A percentile compares a stretch with the other conserved stretches of the same genome.
phyloP scores from a whole-genome alignment of 2,888 invertebrate genomes.

The Nomada goodeniana region DNA sequence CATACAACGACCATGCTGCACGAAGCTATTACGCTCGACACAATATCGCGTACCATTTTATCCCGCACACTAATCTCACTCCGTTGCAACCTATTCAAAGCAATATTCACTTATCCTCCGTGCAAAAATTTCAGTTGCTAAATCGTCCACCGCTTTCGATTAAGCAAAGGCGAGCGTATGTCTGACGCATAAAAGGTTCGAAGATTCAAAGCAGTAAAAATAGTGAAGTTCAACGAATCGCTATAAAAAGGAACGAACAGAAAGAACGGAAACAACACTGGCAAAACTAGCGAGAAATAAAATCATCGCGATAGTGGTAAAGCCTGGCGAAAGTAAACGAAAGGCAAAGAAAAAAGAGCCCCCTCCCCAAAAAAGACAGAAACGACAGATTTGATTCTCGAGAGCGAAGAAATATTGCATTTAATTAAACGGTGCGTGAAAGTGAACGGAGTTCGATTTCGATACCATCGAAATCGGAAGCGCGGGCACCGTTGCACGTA shows the following conservation, averaged over 20 bases:
- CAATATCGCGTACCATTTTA: conserved; percentile 7
- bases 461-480: not conserved
- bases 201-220: not conserved
- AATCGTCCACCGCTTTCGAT: too few species aligned
- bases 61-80: not conserved
- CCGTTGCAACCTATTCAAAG: not conserved
- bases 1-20: not conserved
- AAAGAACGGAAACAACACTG: not conserved
- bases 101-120: not conserved
- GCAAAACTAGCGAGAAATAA: not conserved
- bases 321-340: too few species aligned
- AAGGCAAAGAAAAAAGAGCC: too few species aligned
- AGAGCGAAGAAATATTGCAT: too few species aligned
- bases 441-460: not conserved
- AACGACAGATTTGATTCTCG: too few species aligned
- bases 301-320: too few species aligned
- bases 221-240: not conserved
- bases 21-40: not conserved
- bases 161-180: too few species aligned
- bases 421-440: too few species aligned
- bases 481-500: not conserved
- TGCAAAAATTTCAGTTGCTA: not conserved
- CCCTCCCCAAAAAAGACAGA: too few species aligned
- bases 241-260: not conserved
- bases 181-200: not conserved